phyloP scores from a whole-genome alignment of 1,140 invertebrate genomes.

The Bombus terrestris region DNA sequence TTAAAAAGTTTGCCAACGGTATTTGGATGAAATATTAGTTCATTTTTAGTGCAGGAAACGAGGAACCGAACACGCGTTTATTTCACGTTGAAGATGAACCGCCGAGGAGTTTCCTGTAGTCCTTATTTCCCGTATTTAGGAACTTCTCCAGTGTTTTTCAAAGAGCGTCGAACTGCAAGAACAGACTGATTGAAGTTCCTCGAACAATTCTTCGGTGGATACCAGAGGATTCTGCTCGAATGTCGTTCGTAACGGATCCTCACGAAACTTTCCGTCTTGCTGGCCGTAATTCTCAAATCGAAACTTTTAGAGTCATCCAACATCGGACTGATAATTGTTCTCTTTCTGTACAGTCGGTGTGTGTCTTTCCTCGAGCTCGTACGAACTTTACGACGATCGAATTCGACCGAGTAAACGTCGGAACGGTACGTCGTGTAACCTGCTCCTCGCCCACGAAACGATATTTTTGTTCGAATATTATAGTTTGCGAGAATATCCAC shows the following conservation, averaged over 20 bases:
- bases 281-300: constrained; percentile 15
- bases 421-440: neutral
- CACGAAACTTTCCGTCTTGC: constrained; percentile 17
- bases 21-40: neutral
- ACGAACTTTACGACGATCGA: neutral
- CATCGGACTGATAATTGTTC: constrained; percentile 30
- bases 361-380: neutral
- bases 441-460: neutral
- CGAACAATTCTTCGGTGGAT: constrained; percentile 25
- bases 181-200: constrained; percentile 35
- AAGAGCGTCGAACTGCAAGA: constrained; percentile 25
- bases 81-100: constrained; percentile 7
- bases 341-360: neutral
- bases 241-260: constrained; percentile 34
- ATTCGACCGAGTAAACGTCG: neutral
- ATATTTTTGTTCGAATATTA: neutral
- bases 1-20: neutral
- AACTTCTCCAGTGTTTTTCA: constrained; percentile 23
- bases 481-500: neutral
- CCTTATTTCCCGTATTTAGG: constrained; percentile 12
- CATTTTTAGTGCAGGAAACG: neutral
- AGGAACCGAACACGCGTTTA: neutral
- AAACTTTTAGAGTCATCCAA: constrained; percentile 17
- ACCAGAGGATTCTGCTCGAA: neutral
- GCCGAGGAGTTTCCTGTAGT: neutral